These are phyloP conservation scores for Catagonus wagneri DNA, from an alignment of 2,113 vertebrate species.

Conservation along the genomic window DNA sequence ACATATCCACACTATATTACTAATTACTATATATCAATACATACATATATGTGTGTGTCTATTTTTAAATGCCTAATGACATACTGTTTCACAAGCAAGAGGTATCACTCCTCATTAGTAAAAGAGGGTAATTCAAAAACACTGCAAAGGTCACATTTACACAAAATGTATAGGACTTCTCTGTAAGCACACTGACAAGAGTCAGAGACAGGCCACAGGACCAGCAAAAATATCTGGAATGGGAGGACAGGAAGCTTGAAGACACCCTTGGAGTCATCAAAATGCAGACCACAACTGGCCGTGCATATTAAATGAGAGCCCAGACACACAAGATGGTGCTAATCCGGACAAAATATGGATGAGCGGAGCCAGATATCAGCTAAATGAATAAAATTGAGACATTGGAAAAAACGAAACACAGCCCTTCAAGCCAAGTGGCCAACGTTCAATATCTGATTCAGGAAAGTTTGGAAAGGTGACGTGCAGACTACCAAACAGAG, in stretches of 20 bases:
- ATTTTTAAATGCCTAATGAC: slow-evolving; percentile 29
- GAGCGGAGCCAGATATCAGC: slow-evolving; percentile 66
- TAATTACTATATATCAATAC: not conserved
- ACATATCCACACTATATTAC: not conserved
- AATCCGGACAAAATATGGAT: slow-evolving; percentile 80
- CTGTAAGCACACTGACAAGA: slow-evolving; percentile 54
- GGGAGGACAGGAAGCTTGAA: slow-evolving; percentile 60
- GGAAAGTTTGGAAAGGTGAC: slow-evolving; percentile 69
- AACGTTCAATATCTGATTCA: slow-evolving; percentile 79
- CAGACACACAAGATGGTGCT: slow-evolving; percentile 56
- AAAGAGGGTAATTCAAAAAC: slow-evolving; percentile 47
- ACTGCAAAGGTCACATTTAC: slow-evolving; percentile 68
- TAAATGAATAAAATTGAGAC: slow-evolving; percentile 84
- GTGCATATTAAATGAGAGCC: slow-evolving; percentile 78
- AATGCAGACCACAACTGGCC: slow-evolving; percentile 77
- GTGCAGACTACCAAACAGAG: slow-evolving; percentile 60
- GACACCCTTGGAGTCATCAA: slow-evolving; percentile 53
- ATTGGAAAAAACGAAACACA: slow-evolving; percentile 83
- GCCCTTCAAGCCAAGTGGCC: slow-evolving; percentile 60
- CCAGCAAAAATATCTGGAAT: slow-evolving; percentile 53
- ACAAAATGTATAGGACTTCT: slow-evolving; percentile 64
- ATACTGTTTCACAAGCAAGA: slow-evolving; percentile 37
- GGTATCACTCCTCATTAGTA: slow-evolving; percentile 37
- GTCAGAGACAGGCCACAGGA: slow-evolving; percentile 40
- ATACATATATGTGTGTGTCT: not conserved